A percentile compares a stretch with the other conserved stretches of the same genome.
Evolutionary conservation across 1,140 invertebrate genomes (phyloP).

Genomic region (Achroia grisella): DNA sequence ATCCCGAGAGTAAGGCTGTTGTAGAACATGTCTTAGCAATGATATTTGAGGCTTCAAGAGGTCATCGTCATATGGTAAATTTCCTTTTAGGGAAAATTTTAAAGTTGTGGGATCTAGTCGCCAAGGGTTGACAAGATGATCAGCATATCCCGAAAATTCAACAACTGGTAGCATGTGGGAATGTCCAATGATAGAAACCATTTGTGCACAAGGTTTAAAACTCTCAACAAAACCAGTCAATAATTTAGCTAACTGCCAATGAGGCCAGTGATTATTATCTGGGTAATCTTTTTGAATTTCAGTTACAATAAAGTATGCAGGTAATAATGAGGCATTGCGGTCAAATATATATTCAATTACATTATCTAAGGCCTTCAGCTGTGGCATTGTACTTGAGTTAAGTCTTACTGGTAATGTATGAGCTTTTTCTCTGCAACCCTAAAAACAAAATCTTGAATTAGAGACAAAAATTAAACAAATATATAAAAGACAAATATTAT

Average conservation of each 20-base stretch:
- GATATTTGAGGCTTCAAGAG: slow-evolving; percentile 92
- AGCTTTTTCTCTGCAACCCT: slow-evolving; percentile 91
- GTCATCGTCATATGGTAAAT: slow-evolving; percentile 92
- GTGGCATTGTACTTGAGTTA: slow-evolving; percentile 85
- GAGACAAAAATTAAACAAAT: neutral
- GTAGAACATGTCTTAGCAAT: slow-evolving; percentile 91
- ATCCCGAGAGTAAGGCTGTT: slow-evolving; percentile 96
- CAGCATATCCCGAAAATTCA: slow-evolving; percentile 89
- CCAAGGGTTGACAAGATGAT: slow-evolving; percentile 93
- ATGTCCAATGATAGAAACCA: slow-evolving; percentile 94
- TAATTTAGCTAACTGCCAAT: slow-evolving; percentile 92
- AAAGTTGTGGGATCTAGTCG: slow-evolving; percentile 89
- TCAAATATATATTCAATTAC: slow-evolving; percentile 94
- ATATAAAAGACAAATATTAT: too few species aligned
- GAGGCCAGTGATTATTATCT: slow-evolving; percentile 87
- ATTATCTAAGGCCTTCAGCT: slow-evolving; percentile 85
- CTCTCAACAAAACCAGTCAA: slow-evolving; percentile 93
- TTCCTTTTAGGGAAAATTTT: slow-evolving; percentile 92
- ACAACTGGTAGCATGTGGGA: slow-evolving; percentile 94
- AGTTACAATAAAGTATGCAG: slow-evolving; percentile 95
- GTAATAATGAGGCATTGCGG: slow-evolving; percentile 91
- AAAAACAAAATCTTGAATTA: slow-evolving; percentile 24
- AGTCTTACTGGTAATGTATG: slow-evolving; percentile 83
- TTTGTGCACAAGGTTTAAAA: slow-evolving; percentile 93
- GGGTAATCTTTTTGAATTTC: slow-evolving; percentile 93